phyloP scores from a whole-genome alignment of 2,797 vertebrate species.

The Periparus ater region DNA sequence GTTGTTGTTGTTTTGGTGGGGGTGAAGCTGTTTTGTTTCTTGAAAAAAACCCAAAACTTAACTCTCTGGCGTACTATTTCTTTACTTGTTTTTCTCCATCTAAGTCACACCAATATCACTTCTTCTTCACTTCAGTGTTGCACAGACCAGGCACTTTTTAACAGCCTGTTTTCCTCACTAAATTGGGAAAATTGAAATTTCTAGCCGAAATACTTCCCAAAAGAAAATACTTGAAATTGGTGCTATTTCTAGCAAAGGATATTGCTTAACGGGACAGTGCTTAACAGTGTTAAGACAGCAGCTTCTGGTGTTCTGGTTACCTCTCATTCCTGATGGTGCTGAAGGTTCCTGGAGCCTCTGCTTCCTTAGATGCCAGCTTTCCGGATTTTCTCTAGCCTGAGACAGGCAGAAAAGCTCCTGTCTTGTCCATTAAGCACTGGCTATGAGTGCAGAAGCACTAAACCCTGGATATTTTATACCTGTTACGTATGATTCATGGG shows the following conservation, averaged over 20 bases:
- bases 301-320: background rate
- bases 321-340: background rate
- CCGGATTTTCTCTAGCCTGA: background rate
- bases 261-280: background rate
- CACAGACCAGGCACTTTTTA: background rate
- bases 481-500: background rate
- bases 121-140: background rate
- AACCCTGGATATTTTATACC: background rate
- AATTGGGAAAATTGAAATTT: background rate
- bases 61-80: background rate
- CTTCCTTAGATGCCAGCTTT: background rate
- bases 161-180: background rate
- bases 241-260: background rate
- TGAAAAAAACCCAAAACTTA: background rate
- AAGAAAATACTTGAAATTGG: background rate
- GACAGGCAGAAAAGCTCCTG: background rate
- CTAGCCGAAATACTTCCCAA: background rate
- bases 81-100: background rate
- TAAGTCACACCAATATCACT: background rate
- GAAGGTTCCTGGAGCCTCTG: background rate
- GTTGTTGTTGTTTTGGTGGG: background rate
- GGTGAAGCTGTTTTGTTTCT: background rate
- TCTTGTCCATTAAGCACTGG: background rate
- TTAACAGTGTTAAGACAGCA: background rate
- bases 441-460: background rate